Conservation (phyloP, 1,140 invertebrate species). For the Anastrepha ludens region DNA sequence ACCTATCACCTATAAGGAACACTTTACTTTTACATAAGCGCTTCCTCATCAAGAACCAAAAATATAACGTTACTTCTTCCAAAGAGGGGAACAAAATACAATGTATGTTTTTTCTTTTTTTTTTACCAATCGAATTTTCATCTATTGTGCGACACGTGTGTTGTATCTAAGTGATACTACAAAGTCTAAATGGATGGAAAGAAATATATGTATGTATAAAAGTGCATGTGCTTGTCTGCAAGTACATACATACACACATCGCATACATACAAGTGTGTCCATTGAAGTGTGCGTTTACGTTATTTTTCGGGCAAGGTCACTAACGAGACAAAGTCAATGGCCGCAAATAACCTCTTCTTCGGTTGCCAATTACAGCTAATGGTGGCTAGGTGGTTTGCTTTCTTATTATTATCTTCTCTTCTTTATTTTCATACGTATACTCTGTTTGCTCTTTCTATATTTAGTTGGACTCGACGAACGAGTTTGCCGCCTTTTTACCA, state of each 20-base stretch:
- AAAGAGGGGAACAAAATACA: neutral
- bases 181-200: neutral
- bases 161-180: neutral
- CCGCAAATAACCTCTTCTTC: constrained; percentile 72
- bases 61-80: neutral
- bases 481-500: neutral
- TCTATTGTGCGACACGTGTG: constrained; percentile 23
- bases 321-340: constrained; percentile 73
- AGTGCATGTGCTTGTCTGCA: neutral
- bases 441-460: constrained; percentile 13
- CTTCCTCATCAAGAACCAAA: neutral
- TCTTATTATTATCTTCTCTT: neutral
- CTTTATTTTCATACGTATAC: neutral
- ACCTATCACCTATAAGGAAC: neutral
- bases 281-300: constrained; percentile 59
- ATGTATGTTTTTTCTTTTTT: neutral
- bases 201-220: neutral
- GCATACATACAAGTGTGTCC: neutral
- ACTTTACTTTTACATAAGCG: neutral
- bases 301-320: constrained; percentile 74
- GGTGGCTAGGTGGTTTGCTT: constrained; percentile 28
- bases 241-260: neutral
- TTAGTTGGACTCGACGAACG: constrained; percentile 27
- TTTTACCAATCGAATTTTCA: neutral
- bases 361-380: constrained; percentile 15